These are phyloP conservation scores for Crioceris asparagi DNA, from an alignment of 2,888 invertebrate genomes.

Conservation along the genomic window DNA sequence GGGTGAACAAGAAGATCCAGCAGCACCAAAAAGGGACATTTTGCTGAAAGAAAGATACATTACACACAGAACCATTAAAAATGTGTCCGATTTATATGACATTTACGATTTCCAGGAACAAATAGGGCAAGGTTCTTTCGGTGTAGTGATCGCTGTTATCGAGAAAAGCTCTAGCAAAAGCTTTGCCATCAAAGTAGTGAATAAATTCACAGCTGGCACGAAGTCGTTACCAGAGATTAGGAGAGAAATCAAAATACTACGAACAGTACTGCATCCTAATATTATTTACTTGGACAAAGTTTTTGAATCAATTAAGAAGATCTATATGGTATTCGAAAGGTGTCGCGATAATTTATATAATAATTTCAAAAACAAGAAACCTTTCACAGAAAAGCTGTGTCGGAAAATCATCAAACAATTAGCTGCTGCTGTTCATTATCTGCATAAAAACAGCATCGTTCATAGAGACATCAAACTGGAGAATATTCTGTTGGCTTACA, in stretches of 20 bases:
- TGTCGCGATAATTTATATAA: slow-evolving; percentile 42
- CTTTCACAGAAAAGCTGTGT: slow-evolving; percentile 32
- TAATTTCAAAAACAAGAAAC: slow-evolving; percentile 30
- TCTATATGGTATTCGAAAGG: slow-evolving; percentile 45
- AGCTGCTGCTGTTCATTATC: slow-evolving; percentile 35
- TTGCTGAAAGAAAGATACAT: slow-evolving; percentile 26
- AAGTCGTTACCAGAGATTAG: slow-evolving; percentile 29
- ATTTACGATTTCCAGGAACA: slow-evolving; percentile 33
- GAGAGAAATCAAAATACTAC: slow-evolving; percentile 44
- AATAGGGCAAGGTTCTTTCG: slow-evolving; percentile 38
- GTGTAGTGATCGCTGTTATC: slow-evolving; percentile 33
- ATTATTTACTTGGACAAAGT: slow-evolving; percentile 44
- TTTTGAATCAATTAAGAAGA: slow-evolving; percentile 43
- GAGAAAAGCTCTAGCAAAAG: slow-evolving; percentile 30
- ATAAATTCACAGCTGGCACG: slow-evolving; percentile 25
- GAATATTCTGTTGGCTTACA: slow-evolving; percentile 40
- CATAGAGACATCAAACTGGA: slow-evolving; percentile 42
- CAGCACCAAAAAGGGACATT: not conserved
- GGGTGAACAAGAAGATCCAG: not conserved
- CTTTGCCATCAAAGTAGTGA: slow-evolving; percentile 40
- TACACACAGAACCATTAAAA: slow-evolving; percentile 32
- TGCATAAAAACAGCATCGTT: slow-evolving; percentile 40
- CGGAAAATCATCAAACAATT: slow-evolving; percentile 33
- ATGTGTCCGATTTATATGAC: slow-evolving; percentile 29
- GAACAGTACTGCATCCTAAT: slow-evolving; percentile 45